phyloP scores from a whole-genome alignment of 2,113 vertebrate species.

The Galeopterus variegatus region DNA sequence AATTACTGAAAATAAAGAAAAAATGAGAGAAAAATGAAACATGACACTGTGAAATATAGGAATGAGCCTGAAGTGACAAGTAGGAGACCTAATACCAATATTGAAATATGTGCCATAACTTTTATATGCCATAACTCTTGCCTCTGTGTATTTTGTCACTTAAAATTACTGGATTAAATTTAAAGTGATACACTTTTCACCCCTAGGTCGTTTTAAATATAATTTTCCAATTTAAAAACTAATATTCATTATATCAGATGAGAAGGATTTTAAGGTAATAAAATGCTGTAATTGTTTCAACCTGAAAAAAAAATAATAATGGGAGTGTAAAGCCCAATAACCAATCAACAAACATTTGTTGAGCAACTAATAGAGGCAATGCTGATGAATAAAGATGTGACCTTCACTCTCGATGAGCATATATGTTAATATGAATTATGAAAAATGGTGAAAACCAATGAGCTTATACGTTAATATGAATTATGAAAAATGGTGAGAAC shows the following conservation, averaged over 20 bases:
- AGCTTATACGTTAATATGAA: neutral
- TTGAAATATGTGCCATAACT: neutral
- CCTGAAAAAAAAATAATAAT: neutral
- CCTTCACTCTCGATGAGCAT: neutral
- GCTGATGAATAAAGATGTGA: neutral
- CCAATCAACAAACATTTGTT: neutral
- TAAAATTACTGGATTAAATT: neutral
- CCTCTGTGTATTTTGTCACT: neutral
- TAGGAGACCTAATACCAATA: neutral
- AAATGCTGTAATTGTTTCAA: neutral
- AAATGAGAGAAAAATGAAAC: neutral
- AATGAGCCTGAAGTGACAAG: neutral
- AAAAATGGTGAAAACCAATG: neutral
- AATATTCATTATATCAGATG: neutral
- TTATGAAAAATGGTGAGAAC: neutral
- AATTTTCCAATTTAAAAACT: constrained; percentile 20
- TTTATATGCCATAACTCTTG: neutral
- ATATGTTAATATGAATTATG: neutral
- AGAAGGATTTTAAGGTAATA: neutral
- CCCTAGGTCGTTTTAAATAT: neutral
- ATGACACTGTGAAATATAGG: neutral
- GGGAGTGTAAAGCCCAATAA: neutral
- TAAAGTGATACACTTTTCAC: neutral
- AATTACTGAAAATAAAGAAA: neutral
- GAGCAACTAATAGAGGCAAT: neutral